Conservation (phyloP, 2,113 vertebrate species). For the Aegotheles bennettii region DNA sequence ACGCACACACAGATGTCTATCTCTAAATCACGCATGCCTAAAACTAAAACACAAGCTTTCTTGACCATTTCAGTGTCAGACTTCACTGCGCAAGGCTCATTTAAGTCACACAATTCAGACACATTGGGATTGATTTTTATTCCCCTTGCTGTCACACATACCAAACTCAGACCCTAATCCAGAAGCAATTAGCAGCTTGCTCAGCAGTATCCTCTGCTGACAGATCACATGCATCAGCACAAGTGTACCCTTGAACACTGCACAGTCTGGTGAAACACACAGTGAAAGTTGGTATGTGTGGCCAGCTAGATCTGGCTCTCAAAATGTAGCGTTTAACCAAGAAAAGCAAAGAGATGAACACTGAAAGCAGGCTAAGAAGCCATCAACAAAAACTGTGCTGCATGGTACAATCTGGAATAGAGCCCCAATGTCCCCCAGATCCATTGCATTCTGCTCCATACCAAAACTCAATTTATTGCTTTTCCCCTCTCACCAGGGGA, state of each 20-base stretch:
- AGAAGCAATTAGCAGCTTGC: background rate
- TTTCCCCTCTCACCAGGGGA: background rate
- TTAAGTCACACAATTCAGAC: background rate
- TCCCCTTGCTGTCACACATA: too few species aligned
- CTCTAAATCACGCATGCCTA: background rate
- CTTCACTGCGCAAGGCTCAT: background rate
- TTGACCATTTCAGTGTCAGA: background rate
- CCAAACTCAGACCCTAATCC: background rate
- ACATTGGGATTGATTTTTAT: accelerated
- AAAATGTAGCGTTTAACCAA: background rate
- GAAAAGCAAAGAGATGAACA: background rate
- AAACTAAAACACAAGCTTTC: background rate
- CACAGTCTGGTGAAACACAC: background rate
- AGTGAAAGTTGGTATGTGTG: background rate
- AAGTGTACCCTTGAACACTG: background rate
- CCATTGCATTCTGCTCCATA: background rate
- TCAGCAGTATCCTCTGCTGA: background rate
- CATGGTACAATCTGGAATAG: background rate
- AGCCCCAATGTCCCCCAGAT: background rate
- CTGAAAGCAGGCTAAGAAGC: background rate
- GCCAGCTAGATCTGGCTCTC: background rate
- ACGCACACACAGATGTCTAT: background rate
- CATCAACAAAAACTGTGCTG: background rate
- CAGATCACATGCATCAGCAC: background rate
- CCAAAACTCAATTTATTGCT: background rate